Base-by-base conservation (phyloP, 2,888 invertebrate genomes). In the Xanthorhoe spadicearia region DNA sequence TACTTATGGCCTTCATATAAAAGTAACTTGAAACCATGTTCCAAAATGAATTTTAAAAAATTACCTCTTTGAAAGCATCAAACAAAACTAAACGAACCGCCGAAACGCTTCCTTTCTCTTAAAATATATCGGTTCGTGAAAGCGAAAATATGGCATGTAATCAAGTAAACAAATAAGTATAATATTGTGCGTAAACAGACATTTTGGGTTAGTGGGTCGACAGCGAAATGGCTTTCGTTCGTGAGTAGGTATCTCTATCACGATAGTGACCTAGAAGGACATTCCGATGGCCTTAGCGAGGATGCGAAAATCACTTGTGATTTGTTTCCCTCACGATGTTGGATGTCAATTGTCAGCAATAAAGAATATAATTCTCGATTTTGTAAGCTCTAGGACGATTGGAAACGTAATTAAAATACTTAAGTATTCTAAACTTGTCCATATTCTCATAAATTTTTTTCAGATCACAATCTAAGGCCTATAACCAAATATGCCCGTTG, bases 181-280 rank as follows among this genome's bases (percentile, higher is more conserved):
- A 80, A 82, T 78, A 75, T 76, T 70, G 75, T 76, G 68, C 72
- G 80, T 82, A 82, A 85, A 80, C 81, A 77, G 61, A 4, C 68
- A 66, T 74, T 82, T 82, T 84, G 78, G 87, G 88, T 74, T 80
- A 90, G 86, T 90, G 76, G 88, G 87, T 43, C 90, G 78, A 63
- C 73, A 69, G 84, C 86, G 85, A 86, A 88, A 86, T 84, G 81
- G 83, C 90, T 90, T 90, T 87, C 86, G 77, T 85, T 79, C 78
- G 80, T 79, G 82, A 83, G 84, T 74, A 77, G 70, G 76, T 82
- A 81, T 7, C 83, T 63, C 51, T 84, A 85, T 82, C 83, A 82
- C 77, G 77, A 75, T 74, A 68, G 70, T 84, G 88, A 85, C 89
- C 88, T 78, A 89, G 80, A 87, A 89, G 89, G 89, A 89, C 78